Conservation (phyloP, 2,888 invertebrate genomes). For the Nomada ferruginata region DNA sequence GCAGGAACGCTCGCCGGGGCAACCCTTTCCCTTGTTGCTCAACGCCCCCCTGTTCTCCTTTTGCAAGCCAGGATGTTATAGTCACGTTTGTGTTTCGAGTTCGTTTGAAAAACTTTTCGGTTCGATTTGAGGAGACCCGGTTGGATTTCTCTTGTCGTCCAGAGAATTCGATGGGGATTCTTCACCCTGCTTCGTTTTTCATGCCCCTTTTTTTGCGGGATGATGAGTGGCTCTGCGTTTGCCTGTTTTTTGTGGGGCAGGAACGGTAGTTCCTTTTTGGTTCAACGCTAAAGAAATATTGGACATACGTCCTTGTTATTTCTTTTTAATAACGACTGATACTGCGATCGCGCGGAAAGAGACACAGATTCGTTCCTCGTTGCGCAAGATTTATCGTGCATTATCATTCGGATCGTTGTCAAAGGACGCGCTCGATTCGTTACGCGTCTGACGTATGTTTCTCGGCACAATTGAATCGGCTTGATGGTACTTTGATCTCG, state of each 20-base stretch:
- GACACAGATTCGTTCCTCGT: not conserved
- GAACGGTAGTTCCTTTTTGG: too few relatives aligned
- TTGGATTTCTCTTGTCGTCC: not conserved
- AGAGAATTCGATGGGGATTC: conserved; percentile 30
- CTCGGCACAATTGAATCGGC: conserved; percentile 16
- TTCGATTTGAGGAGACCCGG: conserved; percentile 19
- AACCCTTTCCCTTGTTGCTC: conserved; percentile 58
- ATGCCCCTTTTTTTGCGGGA: not conserved
- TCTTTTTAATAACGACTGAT: not conserved
- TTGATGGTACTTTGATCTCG: conserved; percentile 45
- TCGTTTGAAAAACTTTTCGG: conserved; percentile 28
- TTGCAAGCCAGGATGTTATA: conserved; percentile 8
- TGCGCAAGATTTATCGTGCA: not conserved
- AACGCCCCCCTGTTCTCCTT: conserved; percentile 6
- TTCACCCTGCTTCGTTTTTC: not conserved
- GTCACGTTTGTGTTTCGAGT: conserved; percentile 27
- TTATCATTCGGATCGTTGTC: conserved; percentile 13
- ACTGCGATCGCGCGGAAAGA: not conserved
- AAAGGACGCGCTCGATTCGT: conserved; percentile 1
- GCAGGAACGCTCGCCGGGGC: conserved; percentile 44
- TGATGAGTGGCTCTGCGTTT: not conserved
- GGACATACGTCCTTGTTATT: too few relatives aligned
- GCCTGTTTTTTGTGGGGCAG: not conserved
- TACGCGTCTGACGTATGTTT: not conserved
- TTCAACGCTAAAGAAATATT: too few relatives aligned